Conservation (phyloP, 2,797 vertebrate genomes). For the Gymnocypris eckloni region DNA sequence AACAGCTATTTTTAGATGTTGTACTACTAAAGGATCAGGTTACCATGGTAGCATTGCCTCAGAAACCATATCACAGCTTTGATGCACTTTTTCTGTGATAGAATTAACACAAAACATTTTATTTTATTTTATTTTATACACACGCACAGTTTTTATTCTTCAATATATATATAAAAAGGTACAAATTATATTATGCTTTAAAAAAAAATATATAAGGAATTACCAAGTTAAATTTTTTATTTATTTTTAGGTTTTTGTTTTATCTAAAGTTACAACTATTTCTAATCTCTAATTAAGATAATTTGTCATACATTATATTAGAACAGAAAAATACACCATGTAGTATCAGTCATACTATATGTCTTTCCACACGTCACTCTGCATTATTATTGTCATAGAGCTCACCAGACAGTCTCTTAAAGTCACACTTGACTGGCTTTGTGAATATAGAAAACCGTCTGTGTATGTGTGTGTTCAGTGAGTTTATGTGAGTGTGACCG, state of each 20-base stretch:
- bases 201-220: not conserved
- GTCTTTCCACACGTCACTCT: not conserved
- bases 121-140: no score
- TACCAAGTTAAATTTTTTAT: not conserved
- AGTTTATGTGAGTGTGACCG: slow-evolving; percentile 22
- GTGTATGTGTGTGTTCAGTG: slow-evolving; percentile 11
- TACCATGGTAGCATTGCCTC: slow-evolving; percentile 59
- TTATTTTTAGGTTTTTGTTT: not conserved
- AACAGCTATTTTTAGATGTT: slow-evolving; percentile 44
- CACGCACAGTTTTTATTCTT: no score
- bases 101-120: not conserved
- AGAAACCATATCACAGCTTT: not conserved
- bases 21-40: slow-evolving; percentile 52
- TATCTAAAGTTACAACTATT: not conserved
- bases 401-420: not conserved
- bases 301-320: not conserved
- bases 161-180: no score
- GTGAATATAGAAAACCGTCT: not conserved
- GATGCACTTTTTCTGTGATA: not conserved
- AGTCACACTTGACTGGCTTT: not conserved
- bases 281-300: not conserved
- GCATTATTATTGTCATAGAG: not conserved
- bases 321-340: not conserved
- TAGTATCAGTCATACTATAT: not conserved
- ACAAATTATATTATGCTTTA: not conserved